A percentile compares a stretch with the other conserved stretches of the same genome.
Conservation (phyloP, 2,797 vertebrate genomes). For the Paguma larvata region DNA sequence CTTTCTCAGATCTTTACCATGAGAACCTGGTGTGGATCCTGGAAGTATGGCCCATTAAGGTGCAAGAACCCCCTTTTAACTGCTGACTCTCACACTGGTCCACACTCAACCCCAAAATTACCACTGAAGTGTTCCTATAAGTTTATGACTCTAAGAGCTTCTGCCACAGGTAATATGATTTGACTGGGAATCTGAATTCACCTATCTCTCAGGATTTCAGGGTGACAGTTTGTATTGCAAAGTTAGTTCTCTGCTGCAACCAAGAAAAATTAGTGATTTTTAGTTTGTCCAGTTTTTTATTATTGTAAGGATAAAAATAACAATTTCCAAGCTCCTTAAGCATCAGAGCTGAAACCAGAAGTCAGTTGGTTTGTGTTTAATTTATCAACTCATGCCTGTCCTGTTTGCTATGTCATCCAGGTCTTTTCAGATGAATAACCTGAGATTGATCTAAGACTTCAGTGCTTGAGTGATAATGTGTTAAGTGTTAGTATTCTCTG, state of each 20-base stretch:
- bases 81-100: neutral
- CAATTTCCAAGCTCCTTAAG: neutral
- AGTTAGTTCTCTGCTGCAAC: neutral
- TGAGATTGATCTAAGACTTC: neutral
- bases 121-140: neutral
- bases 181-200: neutral
- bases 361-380: neutral
- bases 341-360: neutral
- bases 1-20: neutral
- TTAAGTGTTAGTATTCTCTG: neutral
- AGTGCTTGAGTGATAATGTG: neutral
- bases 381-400: neutral
- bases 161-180: neutral
- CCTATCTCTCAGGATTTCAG: neutral
- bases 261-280: neutral
- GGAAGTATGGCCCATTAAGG: neutral
- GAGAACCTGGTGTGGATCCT: neutral
- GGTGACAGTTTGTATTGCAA: neutral
- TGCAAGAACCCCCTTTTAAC: neutral
- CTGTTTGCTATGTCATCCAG: neutral
- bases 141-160: neutral
- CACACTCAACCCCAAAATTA: neutral
- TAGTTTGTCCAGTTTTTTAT: neutral
- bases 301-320: neutral
- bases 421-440: neutral